phyloP scores from a whole-genome alignment of 1,140 invertebrate genomes.

The Drosophila orosa region DNA sequence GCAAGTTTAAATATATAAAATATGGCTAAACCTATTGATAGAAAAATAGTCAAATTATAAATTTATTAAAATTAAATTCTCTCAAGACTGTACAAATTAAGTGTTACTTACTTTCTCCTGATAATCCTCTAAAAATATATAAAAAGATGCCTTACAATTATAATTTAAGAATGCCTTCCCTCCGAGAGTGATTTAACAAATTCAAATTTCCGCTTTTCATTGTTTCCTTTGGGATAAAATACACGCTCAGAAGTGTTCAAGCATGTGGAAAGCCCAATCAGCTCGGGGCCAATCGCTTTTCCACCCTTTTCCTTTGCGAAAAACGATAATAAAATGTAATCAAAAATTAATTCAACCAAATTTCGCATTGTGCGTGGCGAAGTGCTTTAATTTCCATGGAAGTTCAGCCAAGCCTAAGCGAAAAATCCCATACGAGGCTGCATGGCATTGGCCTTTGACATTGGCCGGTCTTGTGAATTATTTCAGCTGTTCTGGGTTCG shows the following conservation, averaged over 20 bases:
- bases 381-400: constrained; percentile 44
- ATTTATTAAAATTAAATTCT: too few relatives aligned
- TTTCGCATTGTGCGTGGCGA: constrained; percentile 43
- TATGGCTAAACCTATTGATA: too few relatives aligned
- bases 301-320: constrained; percentile 3
- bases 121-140: neutral
- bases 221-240: constrained; percentile 7
- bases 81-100: too few relatives aligned
- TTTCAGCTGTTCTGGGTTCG: constrained; percentile 24
- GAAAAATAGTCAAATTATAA: too few relatives aligned
- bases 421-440: constrained; percentile 19
- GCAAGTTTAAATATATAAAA: too few relatives aligned
- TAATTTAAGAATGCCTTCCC: neutral
- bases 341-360: constrained; percentile 57
- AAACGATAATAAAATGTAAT: constrained; percentile 58
- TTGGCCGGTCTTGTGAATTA: constrained; percentile 31
- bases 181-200: constrained; percentile 3
- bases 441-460: constrained; percentile 12
- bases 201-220: constrained; percentile 15
- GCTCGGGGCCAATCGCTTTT: constrained; percentile 23
- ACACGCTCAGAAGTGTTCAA: constrained; percentile 9
- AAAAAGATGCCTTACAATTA: constrained; percentile 8
- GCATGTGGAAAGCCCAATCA: constrained; percentile 27
- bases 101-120: too few relatives aligned
- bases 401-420: constrained; percentile 31